Conservation (phyloP, 2,888 invertebrate genomes). For the Melieria picta region DNA sequence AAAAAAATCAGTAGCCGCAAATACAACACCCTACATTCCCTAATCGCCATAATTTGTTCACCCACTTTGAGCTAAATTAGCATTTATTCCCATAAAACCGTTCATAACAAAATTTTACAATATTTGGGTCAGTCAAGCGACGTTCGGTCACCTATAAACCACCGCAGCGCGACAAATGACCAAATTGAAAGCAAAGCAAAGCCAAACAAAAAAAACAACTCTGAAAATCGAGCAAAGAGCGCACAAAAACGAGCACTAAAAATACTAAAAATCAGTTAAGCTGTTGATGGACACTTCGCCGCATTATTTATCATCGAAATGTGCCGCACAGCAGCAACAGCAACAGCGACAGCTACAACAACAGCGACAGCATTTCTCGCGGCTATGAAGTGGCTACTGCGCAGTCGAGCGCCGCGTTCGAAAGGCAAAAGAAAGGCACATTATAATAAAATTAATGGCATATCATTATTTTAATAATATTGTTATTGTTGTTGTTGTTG, state of each 20-base stretch:
- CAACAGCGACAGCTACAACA: slow-evolving; percentile 12
- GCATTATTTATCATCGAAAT: slow-evolving; percentile 23
- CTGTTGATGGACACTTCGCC: slow-evolving; percentile 20
- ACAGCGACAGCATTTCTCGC: background rate
- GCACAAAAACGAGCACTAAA: background rate
- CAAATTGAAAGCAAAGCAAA: background rate
- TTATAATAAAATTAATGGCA: slow-evolving; percentile 45
- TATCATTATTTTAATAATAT: slow-evolving; percentile 43
- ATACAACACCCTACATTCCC: no score
- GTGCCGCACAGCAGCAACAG: slow-evolving; percentile 1
- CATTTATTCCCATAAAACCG: no score
- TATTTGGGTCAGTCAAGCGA: no score
- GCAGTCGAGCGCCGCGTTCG: slow-evolving; percentile 1
- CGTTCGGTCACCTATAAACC: no score
- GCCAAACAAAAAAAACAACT: background rate
- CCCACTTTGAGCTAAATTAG: no score
- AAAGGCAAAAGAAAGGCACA: slow-evolving; percentile 28
- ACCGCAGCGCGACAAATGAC: background rate
- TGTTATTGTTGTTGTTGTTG: slow-evolving; percentile 20
- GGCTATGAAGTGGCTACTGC: no score
- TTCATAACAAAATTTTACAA: no score
- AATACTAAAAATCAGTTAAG: slow-evolving; percentile 14
- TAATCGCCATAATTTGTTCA: no score
- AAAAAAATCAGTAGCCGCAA: no score
- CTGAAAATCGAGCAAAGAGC: no score